Conservation (phyloP, 2,888 invertebrate species). For the Macropis europaea region DNA sequence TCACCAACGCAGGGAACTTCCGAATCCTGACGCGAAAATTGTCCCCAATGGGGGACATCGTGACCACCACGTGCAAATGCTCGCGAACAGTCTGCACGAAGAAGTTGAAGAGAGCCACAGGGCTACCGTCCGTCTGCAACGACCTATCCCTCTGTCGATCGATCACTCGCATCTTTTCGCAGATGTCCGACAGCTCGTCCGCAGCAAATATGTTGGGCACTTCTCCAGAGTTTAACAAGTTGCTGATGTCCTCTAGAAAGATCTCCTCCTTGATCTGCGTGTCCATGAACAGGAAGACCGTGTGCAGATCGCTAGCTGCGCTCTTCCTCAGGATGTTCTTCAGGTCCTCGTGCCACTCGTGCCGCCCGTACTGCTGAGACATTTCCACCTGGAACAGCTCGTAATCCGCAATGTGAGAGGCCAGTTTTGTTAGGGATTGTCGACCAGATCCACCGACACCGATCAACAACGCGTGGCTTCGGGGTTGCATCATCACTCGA, state of each 20-base stretch:
- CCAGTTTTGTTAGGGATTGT: slow-evolving; percentile 93
- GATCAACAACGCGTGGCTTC: slow-evolving; percentile 93
- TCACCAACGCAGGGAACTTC: slow-evolving; percentile 95
- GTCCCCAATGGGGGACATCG: slow-evolving; percentile 96
- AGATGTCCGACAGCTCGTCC: slow-evolving; percentile 94
- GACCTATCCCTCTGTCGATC: slow-evolving; percentile 94
- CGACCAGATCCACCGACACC: slow-evolving; percentile 97
- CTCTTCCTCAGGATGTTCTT: slow-evolving; percentile 90
- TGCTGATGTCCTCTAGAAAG: slow-evolving; percentile 95
- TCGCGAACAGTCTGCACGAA: slow-evolving; percentile 94
- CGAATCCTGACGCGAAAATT: slow-evolving; percentile 90
- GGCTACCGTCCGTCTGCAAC: slow-evolving; percentile 95
- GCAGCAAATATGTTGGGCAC: slow-evolving; percentile 92
- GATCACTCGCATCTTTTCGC: slow-evolving; percentile 95
- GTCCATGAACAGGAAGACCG: slow-evolving; percentile 94
- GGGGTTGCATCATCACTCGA: slow-evolving; percentile 94
- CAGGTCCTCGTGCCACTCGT: slow-evolving; percentile 96
- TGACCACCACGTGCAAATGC: slow-evolving; percentile 93
- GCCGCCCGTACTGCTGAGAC: slow-evolving; percentile 89
- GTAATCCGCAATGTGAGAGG: slow-evolving; percentile 95
- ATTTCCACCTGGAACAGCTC: slow-evolving; percentile 96
- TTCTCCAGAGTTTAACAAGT: slow-evolving; percentile 95
- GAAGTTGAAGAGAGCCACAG: slow-evolving; percentile 93
- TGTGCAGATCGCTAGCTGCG: slow-evolving; percentile 91
- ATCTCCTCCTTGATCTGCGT: slow-evolving; percentile 96